Evolutionary conservation across 2,797 vertebrate species (phyloP), one percentile per base, ranked within the genome.

Genomic region (Telmatherina bonti): DNA sequence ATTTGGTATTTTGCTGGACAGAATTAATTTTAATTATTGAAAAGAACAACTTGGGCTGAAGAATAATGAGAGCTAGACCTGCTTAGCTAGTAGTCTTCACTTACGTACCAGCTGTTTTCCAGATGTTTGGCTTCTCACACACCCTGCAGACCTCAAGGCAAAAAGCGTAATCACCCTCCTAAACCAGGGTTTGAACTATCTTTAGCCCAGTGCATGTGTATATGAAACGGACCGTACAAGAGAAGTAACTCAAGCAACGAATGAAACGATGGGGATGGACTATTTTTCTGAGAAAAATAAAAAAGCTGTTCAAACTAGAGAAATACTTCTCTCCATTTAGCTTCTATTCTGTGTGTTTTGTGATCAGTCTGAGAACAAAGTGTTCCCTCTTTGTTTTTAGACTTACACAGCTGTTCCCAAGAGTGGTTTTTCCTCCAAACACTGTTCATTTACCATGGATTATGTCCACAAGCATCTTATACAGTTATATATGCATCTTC

Each of bases 111-210:
- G 88, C 88, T 91, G 92, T 88, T 90, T 79, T 56, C 86, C 93
- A 94, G 92, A 93, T 94, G 92, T 91, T 89, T 79, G 67, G 77
- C 79, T 41, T 47, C 73, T 78, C 85, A 33, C 78, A 83, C 71
- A 58, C 73, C 62, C 79, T 65, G 71, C 80, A 86, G 83, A 84
- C 87, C 75, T 82, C 30, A 33, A 85, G 76, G 79, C 82, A 67
- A 85, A 81, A 6, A 33, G n/a, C 53, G 47, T 88, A 82, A 85
- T 86, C 76, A 22, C 68, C 76, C 72, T 69, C 56, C 47, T 53
- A 79, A 85, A 85, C 79, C 80, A 26, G 59, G n/a, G 51, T 67
- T 61, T 29, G 38, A 70, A 81, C 85, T 89, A 85, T 90, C 74
- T 90, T 89, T 88, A 88, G 87, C 56, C 9, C 15, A 11, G 41